Base-by-base conservation (phyloP, 1,140 invertebrate species). In the Lordiphosa stackelbergi region DNA sequence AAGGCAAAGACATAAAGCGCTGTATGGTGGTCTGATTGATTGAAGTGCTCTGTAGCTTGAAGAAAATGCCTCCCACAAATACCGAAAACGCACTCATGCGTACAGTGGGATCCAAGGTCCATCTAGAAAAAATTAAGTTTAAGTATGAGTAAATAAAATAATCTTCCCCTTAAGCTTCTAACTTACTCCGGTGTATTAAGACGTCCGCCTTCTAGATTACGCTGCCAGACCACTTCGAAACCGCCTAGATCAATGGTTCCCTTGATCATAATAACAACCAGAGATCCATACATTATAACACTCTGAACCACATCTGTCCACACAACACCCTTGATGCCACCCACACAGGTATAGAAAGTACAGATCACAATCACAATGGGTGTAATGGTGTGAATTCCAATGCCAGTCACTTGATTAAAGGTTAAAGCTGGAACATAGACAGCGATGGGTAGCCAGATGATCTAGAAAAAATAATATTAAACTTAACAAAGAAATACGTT, bases 221-320 rank as follows among this genome's bases (percentile, higher is more conserved):
- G 90, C 47, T 92, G 88, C 89, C 93, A 92, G 0, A 97, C 93
- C 1, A 91, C 89, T 0, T 86, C 88, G 4, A 95, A 83, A 5
- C 96, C 96, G 5, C 96, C 96, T 1, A 95, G 88, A 63, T 97
- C 93, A 0, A 91, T 66, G 0, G 94, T 94, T 0, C 96, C 96
- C 86, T 95, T 95, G 5, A 96, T 88, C 2, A 94, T 89, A 0
- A 97, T 92, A 6, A 95, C 89, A 1, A 96, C 77, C 88, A 97
- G 92, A 0, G 95, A 93, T 0, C 92, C 92, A 60, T 95, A 93
- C 94, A 98, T 97, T 0, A 96, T 90, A 1, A 94, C 89, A 5
- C 92, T 90, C 89, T 98, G 97, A 57, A 98, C 93, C 0, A 95
- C 93, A 88, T 98, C 97, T 0, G 96, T 97, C 94, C 95, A 96